Conservation (phyloP, 2,888 invertebrate species). For the Cinara cedri region DNA sequence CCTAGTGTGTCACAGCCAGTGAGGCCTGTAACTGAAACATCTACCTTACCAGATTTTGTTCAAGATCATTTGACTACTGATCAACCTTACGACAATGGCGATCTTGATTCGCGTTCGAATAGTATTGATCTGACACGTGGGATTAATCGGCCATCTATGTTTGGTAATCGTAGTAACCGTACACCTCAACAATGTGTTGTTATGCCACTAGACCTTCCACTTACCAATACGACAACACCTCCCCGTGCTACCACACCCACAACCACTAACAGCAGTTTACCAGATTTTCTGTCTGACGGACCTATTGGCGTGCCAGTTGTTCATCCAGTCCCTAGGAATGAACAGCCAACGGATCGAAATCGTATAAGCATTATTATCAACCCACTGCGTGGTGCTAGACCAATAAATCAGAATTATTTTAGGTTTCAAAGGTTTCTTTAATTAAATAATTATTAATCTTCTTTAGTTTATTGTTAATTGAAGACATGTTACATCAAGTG, state of each 20-base stretch:
- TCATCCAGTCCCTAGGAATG: conserved; percentile 40
- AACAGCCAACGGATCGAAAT: conserved; percentile 39
- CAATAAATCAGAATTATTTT: conserved; percentile 31
- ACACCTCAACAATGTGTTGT: conserved; percentile 54
- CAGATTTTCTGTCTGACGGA: conserved; percentile 76
- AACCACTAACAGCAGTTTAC: conserved; percentile 63
- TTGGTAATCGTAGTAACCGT: conserved; percentile 47
- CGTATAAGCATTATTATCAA: conserved; percentile 48
- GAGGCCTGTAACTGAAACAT: conserved; percentile 60
- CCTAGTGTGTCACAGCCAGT: conserved; percentile 59
- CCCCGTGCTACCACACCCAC: conserved; percentile 49
- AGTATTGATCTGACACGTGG: conserved; percentile 48
- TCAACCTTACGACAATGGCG: conserved; percentile 71
- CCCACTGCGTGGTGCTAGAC: conserved; percentile 31
- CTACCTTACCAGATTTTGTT: conserved; percentile 76
- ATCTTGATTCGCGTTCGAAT: conserved; percentile 61
- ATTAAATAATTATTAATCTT: not conserved
- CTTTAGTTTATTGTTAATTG: conserved; percentile 6
- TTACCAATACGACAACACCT: conserved; percentile 32
- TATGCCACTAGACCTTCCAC: conserved; percentile 50
- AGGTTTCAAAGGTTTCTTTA: conserved; percentile 44
- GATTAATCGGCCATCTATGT: conserved; percentile 45
- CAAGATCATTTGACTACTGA: conserved; percentile 86
- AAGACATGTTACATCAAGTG: not conserved
- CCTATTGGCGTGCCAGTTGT: conserved; percentile 64